Base-by-base conservation (phyloP, 2,113 vertebrate genomes). In the Microtus ochrogaster region DNA sequence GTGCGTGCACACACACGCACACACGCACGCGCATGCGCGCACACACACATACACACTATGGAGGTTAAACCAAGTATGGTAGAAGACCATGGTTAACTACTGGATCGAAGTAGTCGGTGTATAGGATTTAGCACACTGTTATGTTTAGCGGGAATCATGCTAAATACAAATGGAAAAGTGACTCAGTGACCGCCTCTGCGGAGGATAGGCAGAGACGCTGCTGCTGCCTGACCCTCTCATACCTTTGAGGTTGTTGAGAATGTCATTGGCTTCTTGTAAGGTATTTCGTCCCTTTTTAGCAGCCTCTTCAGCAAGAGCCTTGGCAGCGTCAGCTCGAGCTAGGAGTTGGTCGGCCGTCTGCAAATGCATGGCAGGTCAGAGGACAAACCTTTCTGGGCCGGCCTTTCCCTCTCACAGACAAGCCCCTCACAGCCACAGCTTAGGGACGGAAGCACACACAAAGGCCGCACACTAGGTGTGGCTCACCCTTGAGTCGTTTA, bases 281-380 rank as follows among this genome's bases (percentile, higher is more conserved):
- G 99, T 99, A 7, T 99, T 98, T 17, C 98, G 98, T 44, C 99
- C 99, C 92, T 99, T 99, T 97, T 98, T 99, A 3, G 99, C 99
- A 19, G 99, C 99, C 97, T 99, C 99, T 77, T 99, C 99, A 0
- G 99, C 99, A 79, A 99, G 97, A 52, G 99, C 99, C 97, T 99
- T 99, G 1, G 99, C 99, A 1, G 99, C 99, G 13, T 99, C 99
- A 0, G 99, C 99, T 83, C 99, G 99, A 89, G 99, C 99, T 44
- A 99, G 95, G 89, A 99, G 99, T 97, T 99, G 99, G 96, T 99
- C 99, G 0, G 99, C 99, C 0, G 99, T 99, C 99, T 99, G 98
- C 68, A 93, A 95, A 98, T 74, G 97, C 44, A 97, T 0, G 36
- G 76, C 63, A 41, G 47, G 61, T 96, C 52, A 97, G 85, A 70